A percentile compares a stretch with the other conserved stretches of the same genome.
phyloP scores from a whole-genome alignment of 2,113 vertebrate genomes.

The Oncorhynchus kisutch region DNA sequence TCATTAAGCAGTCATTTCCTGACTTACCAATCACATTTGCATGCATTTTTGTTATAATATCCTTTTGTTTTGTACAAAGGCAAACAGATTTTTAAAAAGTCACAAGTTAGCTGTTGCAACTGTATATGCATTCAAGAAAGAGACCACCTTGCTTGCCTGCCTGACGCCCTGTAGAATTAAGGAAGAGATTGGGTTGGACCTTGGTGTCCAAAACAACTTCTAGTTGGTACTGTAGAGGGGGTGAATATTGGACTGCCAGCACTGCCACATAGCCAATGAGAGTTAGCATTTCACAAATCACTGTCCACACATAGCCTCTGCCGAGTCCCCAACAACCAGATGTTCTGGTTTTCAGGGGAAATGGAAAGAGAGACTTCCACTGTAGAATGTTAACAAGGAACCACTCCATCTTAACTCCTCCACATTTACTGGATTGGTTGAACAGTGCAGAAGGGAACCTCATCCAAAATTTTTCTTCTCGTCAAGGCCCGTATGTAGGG shows the following conservation, averaged over 20 bases:
- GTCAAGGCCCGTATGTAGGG: no score
- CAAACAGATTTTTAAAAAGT: slow-evolving; percentile 76
- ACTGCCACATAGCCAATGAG: slow-evolving; percentile 19
- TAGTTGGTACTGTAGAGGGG: slow-evolving; percentile 14
- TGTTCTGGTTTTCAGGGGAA: no score
- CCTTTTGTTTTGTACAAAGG: slow-evolving; percentile 74
- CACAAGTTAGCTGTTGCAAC: slow-evolving; percentile 62
- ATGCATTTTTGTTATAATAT: slow-evolving; percentile 71
- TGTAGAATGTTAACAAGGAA: no score
- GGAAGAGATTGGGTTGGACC: background rate
- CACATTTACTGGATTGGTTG: no score
- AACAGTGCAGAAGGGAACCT: no score
- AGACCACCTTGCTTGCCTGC: slow-evolving; percentile 19
- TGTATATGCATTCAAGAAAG: slow-evolving; percentile 49
- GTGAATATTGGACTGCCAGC: slow-evolving; percentile 19
- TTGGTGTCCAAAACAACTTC: background rate
- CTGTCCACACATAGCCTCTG: slow-evolving; percentile 9
- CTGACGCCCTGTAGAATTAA: background rate
- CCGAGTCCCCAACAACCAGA: no score
- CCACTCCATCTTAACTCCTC: no score
- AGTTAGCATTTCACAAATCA: slow-evolving; percentile 35
- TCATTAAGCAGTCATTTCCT: slow-evolving; percentile 77
- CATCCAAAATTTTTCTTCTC: no score
- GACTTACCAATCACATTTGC: slow-evolving; percentile 73
- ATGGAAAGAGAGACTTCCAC: no score